A percentile compares a stretch with the other conserved stretches of the same genome.
Conservation (phyloP, 92 coral and sea anemone genomes). For the Hydrozoanthus gracilis region DNA sequence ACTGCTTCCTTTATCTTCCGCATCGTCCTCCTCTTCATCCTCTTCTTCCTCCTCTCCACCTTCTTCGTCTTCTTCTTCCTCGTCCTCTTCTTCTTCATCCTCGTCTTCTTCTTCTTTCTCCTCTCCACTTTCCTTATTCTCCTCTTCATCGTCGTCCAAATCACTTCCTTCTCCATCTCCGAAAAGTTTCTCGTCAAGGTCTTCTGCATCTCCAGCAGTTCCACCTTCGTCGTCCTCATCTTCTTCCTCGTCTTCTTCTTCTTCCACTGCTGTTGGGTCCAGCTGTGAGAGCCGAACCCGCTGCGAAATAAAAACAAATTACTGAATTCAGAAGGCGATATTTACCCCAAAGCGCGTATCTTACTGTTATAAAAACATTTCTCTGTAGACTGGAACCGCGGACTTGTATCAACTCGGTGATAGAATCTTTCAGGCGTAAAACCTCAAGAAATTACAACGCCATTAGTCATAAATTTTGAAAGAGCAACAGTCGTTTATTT, state of each 20-base stretch:
- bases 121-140: slow-evolving; percentile 57
- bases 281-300: slow-evolving; percentile 79
- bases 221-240: slow-evolving; percentile 71
- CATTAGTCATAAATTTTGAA: no score
- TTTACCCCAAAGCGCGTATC: no score
- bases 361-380: no score
- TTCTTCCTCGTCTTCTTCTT: slow-evolving; percentile 87
- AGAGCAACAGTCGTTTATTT: not conserved
- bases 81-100: slow-evolving; percentile 56
- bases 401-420: no score
- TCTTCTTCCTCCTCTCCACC: slow-evolving; percentile 65
- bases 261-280: slow-evolving; percentile 86
- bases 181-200: slow-evolving; percentile 30
- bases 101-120: slow-evolving; percentile 60
- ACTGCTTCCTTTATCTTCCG: slow-evolving; percentile 73
- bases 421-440: no score
- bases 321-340: no score
- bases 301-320: slow-evolving; percentile 16
- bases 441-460: no score
- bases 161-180: slow-evolving; percentile 57
- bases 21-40: slow-evolving; percentile 67
- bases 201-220: slow-evolving; percentile 60
- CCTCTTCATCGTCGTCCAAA: slow-evolving; percentile 57
- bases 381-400: no score
- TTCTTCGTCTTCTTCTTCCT: slow-evolving; percentile 54